A percentile compares a stretch with the other conserved stretches of the same genome.
Evolutionary conservation across 64 coral and sea anemone genomes (phyloP).

Genomic region (Exaiptasia diaphana): DNA sequence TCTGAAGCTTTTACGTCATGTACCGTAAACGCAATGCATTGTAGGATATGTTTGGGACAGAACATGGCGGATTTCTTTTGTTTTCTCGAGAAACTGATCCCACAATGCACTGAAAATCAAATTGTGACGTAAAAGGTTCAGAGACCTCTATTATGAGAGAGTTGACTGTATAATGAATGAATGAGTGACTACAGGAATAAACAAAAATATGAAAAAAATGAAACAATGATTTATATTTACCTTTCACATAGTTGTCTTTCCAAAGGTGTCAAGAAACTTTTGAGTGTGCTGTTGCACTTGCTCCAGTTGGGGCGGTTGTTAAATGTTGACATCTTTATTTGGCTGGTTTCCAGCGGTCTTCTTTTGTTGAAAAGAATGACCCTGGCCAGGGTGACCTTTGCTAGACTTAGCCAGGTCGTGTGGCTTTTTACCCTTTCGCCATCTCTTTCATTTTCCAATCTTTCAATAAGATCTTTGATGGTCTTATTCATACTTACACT

Average conservation of each 20-base stretch:
- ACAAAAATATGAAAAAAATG: too few species aligned
- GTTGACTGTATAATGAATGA: too few species aligned
- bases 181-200: too few species aligned
- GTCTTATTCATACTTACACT: background rate
- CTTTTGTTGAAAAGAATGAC: constrained; percentile 46
- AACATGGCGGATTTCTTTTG: too few species aligned
- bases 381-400: constrained; percentile 23
- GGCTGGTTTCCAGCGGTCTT: constrained; percentile 5
- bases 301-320: constrained; percentile 1
- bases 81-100: too few species aligned
- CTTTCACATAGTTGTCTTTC: constrained; percentile 30
- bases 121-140: too few species aligned
- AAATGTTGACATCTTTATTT: background rate
- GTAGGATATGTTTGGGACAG: too few species aligned
- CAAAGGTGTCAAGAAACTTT: background rate
- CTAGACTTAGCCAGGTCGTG: constrained; percentile 6
- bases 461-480: background rate
- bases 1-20: too few species aligned
- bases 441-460: background rate
- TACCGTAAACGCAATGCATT: too few species aligned
- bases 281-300: background rate
- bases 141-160: too few species aligned
- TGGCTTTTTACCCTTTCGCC: background rate
- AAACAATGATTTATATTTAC: constrained; percentile 26
- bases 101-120: too few species aligned